A percentile compares a stretch with the other conserved stretches of the same genome.
Evolutionary conservation across 2,113 vertebrate species (phyloP).

Genomic region (Colaptes auratus): DNA sequence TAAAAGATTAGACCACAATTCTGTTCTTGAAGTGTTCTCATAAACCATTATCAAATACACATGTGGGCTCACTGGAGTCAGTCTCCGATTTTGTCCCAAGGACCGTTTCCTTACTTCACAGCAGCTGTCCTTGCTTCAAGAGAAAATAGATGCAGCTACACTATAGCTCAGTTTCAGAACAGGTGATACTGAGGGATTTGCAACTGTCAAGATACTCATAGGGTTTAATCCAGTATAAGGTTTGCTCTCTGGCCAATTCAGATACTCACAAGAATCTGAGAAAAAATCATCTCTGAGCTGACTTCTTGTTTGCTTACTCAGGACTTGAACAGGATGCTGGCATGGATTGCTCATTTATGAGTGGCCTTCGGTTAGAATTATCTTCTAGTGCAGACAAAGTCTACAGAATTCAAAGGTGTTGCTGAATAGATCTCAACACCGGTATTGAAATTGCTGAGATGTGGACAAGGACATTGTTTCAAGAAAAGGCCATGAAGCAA

Average conservation of each 20-base stretch:
- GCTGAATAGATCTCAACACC: not conserved
- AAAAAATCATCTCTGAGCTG: not conserved
- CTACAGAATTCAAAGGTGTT: not conserved
- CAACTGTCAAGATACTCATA: not conserved
- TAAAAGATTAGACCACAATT: not conserved
- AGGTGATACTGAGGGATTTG: not conserved
- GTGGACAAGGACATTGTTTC: not conserved
- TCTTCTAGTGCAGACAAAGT: not conserved
- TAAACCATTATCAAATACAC: not conserved
- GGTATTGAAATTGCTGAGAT: not conserved
- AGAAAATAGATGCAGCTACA: not conserved
- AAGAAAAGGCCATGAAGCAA: not conserved
- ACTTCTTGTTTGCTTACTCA: not conserved
- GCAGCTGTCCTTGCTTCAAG: not conserved
- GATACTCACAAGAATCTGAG: not conserved
- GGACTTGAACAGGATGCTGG: not conserved
- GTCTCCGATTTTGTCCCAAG: not conserved
- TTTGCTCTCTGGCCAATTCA: fast-evolving
- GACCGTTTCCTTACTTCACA: not conserved
- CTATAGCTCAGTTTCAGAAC: not conserved
- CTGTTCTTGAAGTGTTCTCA: not conserved
- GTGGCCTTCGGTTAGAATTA: not conserved
- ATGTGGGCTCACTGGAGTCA: not conserved
- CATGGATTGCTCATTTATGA: not conserved
- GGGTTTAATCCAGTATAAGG: not conserved